Percentiles rank a stretch among this genome's conserved stretches.
These are phyloP conservation scores for Amazona guildingii DNA, from an alignment of 2,113 vertebrate genomes.

Conservation along the genomic window DNA sequence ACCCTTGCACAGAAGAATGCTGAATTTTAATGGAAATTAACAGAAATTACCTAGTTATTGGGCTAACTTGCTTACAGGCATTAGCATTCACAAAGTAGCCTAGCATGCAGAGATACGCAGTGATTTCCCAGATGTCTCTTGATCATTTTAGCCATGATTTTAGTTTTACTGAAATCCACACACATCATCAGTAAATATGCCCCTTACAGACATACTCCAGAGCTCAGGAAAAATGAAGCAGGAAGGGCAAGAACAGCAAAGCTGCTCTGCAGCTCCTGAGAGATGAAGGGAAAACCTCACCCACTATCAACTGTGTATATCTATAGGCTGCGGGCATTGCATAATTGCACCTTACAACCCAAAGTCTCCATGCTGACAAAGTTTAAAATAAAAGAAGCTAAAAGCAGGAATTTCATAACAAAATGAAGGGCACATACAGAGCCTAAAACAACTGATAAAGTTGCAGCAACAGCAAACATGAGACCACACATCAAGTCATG, in stretches of 20 bases:
- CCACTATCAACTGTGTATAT: fast-evolving
- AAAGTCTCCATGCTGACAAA: neutral
- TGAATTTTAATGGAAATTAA: neutral
- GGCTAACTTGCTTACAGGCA: neutral
- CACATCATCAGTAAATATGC: fast-evolving
- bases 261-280: neutral
- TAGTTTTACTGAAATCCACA: neutral
- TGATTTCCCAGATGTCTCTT: neutral
- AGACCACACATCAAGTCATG: neutral
- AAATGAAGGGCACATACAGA: neutral
- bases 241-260: neutral
- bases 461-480: neutral
- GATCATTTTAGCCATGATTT: neutral
- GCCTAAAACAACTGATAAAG: neutral
- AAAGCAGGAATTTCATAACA: neutral
- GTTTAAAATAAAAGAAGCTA: neutral
- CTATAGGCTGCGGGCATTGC: neutral
- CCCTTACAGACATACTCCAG: neutral
- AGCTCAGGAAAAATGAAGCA: neutral
- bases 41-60: neutral
- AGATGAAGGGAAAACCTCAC: neutral
- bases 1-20: neutral
- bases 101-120: neutral
- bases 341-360: neutral
- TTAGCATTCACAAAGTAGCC: neutral